Percentiles rank a stretch among this genome's conserved stretches.
Conservation (phyloP, 2,113 vertebrate species). For the Gasterosteus nipponicus region DNA sequence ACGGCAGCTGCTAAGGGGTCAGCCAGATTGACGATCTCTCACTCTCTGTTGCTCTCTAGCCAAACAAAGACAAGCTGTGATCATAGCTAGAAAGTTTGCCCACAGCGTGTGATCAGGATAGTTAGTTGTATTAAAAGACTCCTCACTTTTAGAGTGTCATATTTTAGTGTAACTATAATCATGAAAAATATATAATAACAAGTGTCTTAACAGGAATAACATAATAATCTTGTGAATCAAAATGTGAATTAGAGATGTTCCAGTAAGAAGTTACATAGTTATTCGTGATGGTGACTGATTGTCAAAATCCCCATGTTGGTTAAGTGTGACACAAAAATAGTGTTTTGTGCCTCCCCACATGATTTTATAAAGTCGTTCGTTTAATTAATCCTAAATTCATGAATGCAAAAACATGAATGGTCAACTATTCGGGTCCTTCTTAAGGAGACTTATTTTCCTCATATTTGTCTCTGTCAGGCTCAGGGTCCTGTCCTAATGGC, state of each 20-base stretch:
- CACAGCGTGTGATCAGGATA: no score
- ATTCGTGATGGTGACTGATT: not conserved
- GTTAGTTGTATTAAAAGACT: not conserved
- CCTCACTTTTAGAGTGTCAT: not conserved
- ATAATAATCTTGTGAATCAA: no score
- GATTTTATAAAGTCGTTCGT: not conserved
- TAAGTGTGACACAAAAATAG: no score
- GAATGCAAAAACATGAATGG: not conserved
- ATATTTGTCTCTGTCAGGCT: constrained; percentile 53
- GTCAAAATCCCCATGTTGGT: no score
- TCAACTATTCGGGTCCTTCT: no score
- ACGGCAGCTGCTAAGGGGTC: constrained; percentile 42
- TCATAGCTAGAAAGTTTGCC: not conserved
- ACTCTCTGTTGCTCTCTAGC: not conserved
- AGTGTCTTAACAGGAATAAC: no score
- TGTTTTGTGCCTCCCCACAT: no score
- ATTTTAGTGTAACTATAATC: not conserved
- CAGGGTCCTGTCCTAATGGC: constrained; percentile 75
- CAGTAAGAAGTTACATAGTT: not conserved
- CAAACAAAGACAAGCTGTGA: no score
- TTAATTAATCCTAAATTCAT: not conserved
- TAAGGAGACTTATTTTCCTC: no score
- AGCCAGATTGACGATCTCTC: constrained; percentile 47
- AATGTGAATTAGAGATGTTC: not conserved
- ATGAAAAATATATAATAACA: no score